These are phyloP conservation scores for Rugalucina vietnamica DNA, from an alignment of 2,888 invertebrate genomes.

Conservation along the genomic window DNA sequence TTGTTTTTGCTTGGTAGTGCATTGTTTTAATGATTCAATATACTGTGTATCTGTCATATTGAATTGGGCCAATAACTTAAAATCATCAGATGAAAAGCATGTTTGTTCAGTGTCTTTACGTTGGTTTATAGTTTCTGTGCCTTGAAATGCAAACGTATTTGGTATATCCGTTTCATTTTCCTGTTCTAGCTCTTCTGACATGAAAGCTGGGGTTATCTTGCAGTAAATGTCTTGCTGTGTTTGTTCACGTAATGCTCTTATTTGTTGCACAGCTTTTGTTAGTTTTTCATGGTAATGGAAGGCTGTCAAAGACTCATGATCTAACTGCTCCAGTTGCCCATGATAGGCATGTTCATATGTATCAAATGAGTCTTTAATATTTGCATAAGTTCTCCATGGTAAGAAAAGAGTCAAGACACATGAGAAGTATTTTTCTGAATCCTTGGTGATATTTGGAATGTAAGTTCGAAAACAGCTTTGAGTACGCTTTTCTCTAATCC, in stretches of 20 bases:
- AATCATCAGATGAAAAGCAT: slow-evolving; percentile 5
- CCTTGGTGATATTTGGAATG: neutral
- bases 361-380: neutral
- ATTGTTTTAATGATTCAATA: neutral
- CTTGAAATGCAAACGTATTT: neutral
- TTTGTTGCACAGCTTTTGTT: neutral
- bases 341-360: neutral
- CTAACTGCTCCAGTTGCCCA: neutral
- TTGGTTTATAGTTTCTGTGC: neutral
- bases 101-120: neutral
- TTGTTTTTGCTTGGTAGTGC: neutral
- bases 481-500: neutral
- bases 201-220: neutral
- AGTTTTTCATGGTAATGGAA: neutral
- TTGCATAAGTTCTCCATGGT: neutral
- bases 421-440: neutral
- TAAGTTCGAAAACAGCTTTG: slow-evolving; percentile 5
- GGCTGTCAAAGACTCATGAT: neutral
- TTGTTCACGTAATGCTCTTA: neutral
- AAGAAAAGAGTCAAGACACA: neutral
- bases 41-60: too few relatives aligned
- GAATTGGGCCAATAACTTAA: neutral
- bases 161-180: neutral
- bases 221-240: slow-evolving; percentile 9
- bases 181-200: neutral